Base-by-base conservation (phyloP, 2,888 invertebrate genomes). In the Pardosa pseudoannulata region DNA sequence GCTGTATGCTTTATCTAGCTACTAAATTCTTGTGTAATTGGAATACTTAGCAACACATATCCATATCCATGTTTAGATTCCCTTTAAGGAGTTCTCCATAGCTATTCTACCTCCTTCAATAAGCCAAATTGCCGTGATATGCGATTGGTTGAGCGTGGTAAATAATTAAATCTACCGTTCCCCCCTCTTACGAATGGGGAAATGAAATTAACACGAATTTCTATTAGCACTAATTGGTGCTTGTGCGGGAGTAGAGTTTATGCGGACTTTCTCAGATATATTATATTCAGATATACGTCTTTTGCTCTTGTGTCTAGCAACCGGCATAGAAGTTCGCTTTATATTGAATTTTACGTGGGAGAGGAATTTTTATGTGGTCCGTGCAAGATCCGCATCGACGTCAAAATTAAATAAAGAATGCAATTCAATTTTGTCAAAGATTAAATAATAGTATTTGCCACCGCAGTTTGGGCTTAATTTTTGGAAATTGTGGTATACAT, bases 141-240 rank as follows among this genome's bases (percentile, higher is more conserved):
- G 56, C 23, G 23, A 56, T 56, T 56, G 56, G 56, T 23, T 56
- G 56, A 2, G 56, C 23, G 56, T 23, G 23, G 19, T 56, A 23
- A 56, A 56, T 56, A 56, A 56, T 56, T 56, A 56, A 56, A 56
- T 56, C 3, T 23, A 23, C 56, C 56, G 56, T 23, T 23, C 23
- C 23, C n/a, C n/a, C n/a, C n/a, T n/a, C 56, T 23, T 23, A 6
- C 56, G 56, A 56, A 19, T 56, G 23, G 56, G n/a, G 23, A 56
- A 56, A 56, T 56, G 19, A 56, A 56, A 56, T 56, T 56, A 56
- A 56, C 56, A 23, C 56, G 23, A 56, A 56, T 56, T 56, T 56
- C 56, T 56, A 23, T 56, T 56, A 23, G 56, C 3, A 23, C 56
- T 56, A 56, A 56, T 56, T 56, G 56, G 5, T 23, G 56, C 56